Percentiles rank a stretch among this genome's conserved stretches.
These are phyloP conservation scores for Myotis planiceps DNA, from an alignment of 2,797 vertebrate species.

Conservation along the genomic window DNA sequence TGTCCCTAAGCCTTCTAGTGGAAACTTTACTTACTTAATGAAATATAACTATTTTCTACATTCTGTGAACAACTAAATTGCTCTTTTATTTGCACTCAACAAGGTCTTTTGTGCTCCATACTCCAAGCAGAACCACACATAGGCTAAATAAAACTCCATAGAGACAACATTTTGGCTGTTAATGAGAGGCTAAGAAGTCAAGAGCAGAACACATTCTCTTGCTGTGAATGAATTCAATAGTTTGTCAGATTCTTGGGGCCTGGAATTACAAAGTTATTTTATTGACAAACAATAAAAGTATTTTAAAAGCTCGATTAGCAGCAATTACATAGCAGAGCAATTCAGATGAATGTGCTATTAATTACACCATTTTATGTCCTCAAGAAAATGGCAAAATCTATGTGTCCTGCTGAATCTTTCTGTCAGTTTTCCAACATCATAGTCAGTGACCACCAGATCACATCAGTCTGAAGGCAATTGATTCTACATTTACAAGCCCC, in stretches of 20 bases:
- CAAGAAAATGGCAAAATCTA: slow-evolving; percentile 68
- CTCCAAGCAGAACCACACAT: background rate
- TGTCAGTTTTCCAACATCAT: background rate
- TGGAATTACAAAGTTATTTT: slow-evolving; percentile 38
- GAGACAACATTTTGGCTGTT: background rate
- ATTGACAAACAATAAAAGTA: slow-evolving; percentile 60
- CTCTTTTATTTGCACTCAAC: background rate
- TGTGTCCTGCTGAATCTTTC: background rate
- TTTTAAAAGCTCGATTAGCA: slow-evolving; percentile 57
- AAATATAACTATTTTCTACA: background rate
- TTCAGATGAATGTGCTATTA: slow-evolving; percentile 41
- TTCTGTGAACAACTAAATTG: background rate
- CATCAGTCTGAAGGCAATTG: background rate
- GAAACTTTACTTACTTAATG: background rate
- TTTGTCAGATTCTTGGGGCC: background rate
- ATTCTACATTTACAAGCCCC: background rate
- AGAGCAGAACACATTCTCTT: background rate
- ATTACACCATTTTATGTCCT: slow-evolving; percentile 52
- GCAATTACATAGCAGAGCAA: slow-evolving; percentile 34
- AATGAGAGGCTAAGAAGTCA: background rate
- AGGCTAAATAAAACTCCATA: background rate
- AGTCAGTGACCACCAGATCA: background rate
- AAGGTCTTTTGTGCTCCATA: rapidly evolving
- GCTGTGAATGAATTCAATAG: background rate
- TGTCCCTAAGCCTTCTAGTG: background rate